Evolutionary conservation across 2,888 invertebrate genomes (phyloP).

Genomic region (Rhamphomyia laevipes): DNA sequence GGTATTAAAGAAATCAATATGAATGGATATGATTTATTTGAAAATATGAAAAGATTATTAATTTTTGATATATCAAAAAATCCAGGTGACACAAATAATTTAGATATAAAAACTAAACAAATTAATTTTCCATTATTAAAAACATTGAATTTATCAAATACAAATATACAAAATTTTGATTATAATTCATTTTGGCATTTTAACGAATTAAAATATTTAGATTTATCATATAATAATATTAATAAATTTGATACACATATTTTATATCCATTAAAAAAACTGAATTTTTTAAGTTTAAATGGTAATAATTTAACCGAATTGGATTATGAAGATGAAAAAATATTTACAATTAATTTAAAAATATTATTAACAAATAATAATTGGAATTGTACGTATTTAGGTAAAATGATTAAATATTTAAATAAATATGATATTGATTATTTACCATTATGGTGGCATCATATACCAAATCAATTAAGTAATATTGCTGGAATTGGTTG

Average conservation of each 20-base stretch:
- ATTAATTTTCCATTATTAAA: not conserved
- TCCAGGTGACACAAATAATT: not conserved
- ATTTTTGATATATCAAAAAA: not conserved
- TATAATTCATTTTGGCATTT: not conserved
- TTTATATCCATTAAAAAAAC: not conserved
- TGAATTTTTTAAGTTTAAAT: not conserved
- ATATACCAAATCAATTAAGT: not conserved
- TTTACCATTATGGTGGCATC: slow-evolving; percentile 1
- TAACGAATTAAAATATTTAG: not conserved
- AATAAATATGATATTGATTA: not conserved
- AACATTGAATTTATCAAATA: not conserved
- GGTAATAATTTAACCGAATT: not conserved
- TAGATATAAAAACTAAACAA: not conserved
- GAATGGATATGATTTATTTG: not conserved
- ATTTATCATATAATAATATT: not conserved
- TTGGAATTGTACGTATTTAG: not conserved
- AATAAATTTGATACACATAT: not conserved
- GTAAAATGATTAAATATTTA: not conserved
- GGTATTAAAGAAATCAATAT: not conserved
- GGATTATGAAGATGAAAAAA: not conserved
- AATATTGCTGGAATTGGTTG: not conserved
- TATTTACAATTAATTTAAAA: not conserved
- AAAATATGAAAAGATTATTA: not conserved
- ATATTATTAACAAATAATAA: not conserved
- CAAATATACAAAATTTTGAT: not conserved